Evolutionary conservation across 2,888 invertebrate species (phyloP), one percentile per base, ranked within the genome.

Genomic region (Ophion ellenae): DNA sequence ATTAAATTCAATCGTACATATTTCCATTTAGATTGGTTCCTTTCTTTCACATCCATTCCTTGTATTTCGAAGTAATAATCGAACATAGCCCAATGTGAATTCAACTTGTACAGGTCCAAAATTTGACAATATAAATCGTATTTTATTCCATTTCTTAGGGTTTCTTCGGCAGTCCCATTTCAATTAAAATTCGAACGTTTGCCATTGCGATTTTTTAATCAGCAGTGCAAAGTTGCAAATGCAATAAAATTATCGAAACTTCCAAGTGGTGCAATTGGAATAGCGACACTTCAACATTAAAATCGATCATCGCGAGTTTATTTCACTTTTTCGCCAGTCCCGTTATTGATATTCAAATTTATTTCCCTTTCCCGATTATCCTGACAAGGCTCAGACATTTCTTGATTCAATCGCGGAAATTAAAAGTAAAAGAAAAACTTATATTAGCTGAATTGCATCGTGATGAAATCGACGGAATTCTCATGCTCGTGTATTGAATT

Each of bases 401-500:
- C 20, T n/a, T 77, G 11, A 14, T 59, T 61, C 17, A 10, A 40
- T 57, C 36, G 40, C 32, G 53, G 40, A 45, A 63, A 20, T 63
- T 20, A 0, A 11, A 20, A 11, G 20, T 9, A 24, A 24, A 63
- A 24, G 11, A 63, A 63, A 63, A 63, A 63, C 6, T 11, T 6
- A 24, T 36, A 59, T 57, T 32, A 63, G 24, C 17, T 45, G 6
- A 63, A 74, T 74, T 24, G 63, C 17, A 74, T 74, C 17, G 45
- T 40, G 5, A 73, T 14, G 73, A 59, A 64, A 57, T 83, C 69
- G 57, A 59, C 64, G 47, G 53, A n/a, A 63, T 66, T 77, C 53
- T 32, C 73, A 40, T 17, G 45, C 57, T 67, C 61, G 63, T 61
- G 69, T 79, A 83, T 83, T 78, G 66, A 78, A 78, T 69, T 53